Evolutionary conservation across 1,140 invertebrate species (phyloP), one percentile per base, ranked within the genome.

Genomic region (Carcinoscorpius rotundicauda): DNA sequence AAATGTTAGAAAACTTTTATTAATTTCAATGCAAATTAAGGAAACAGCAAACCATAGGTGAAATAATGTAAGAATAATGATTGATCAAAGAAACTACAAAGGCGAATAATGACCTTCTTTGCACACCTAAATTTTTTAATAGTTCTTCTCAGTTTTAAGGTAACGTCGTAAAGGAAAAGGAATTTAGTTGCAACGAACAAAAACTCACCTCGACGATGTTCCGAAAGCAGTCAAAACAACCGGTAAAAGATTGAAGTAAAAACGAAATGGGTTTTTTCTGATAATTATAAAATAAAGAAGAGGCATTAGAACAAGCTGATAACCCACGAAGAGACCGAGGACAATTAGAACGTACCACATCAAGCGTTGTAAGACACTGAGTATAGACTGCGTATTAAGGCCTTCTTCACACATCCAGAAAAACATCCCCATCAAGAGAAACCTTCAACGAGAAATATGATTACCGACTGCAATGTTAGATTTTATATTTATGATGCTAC

Each of bases 321-420:
- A 93, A 70, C 96, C 80, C 70, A 88, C 82, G 9, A 97, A 86
- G 57, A 91, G 93, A 10, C 87, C 76, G 3, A 88, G 80, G 49
- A 95, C 87, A 3, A 91, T 93, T n/a, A 87, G 77, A 70, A 96
- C 77, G 78, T 95, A 96, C 82, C 89, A 86, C 3, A 86, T 87
- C 49, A 97, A 80, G 74, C 93, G 87, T 10, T 85, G 83, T 79
- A 93, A 86, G 56, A 94, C 86, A 70, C 86, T 77, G 3, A 78
- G 81, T 58, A 97, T 80, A 77, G 96, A 84, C 53, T 82, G 78
- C 48, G 96, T 86, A 60, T 85, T 85, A 0, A 96, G 80, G 65
- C 97, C 89, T 77, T 95, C 94, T 8, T 87, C 88, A 58, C 89
- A 87, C 70, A 98, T 95, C 51, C 97, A 86, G 66, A 89, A 94